Base-by-base conservation (phyloP, 1,140 invertebrate species). In the Colletes latitarsis region DNA sequence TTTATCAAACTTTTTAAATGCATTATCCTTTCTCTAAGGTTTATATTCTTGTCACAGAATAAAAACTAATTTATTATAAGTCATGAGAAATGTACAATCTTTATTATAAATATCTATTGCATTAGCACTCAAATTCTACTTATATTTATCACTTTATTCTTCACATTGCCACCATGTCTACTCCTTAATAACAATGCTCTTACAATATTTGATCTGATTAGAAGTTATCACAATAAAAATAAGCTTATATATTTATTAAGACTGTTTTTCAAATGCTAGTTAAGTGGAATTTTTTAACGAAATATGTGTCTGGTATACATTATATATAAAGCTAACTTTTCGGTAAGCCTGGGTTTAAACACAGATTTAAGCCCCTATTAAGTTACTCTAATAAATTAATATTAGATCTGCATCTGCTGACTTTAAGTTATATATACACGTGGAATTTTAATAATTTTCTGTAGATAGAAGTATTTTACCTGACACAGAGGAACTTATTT, bases 171-270 rank as follows among this genome's bases (percentile, higher is more conserved):
- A 85, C 57, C 55, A 80, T 15, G 14, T 60, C 21, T 80, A 66
- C n/a, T 12, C 66, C 14, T 68, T 77, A 17, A 68, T 19, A 53
- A 67, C 62, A 69, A 74, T 77, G 58, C 53, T 69, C 76, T 53
- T 66, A 66, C 19, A 57, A 82, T 53, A 46, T 66, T 75, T 21
- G 10, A 82, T 39, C 21, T 62, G 66, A 75, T 84, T 69, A 74
- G 53, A 74, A 74, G 62, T 82, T 84, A 84, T 82, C 83, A 84
- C 76, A 85, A 82, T 72, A 66, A 85, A 85, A 85, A 60, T 62
- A 78, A 75, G 9, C 21, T 53, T 79, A 82, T 57, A 46, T 71
- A 66, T 62, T 53, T 46, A 57, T 85, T 82, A 55, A 62, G 14
- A 76, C 41, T 75, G 71, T 41, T 39, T 43, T 68, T 79, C 39